Conservation (phyloP, 2,113 vertebrate genomes). For the Uria lomvia region DNA sequence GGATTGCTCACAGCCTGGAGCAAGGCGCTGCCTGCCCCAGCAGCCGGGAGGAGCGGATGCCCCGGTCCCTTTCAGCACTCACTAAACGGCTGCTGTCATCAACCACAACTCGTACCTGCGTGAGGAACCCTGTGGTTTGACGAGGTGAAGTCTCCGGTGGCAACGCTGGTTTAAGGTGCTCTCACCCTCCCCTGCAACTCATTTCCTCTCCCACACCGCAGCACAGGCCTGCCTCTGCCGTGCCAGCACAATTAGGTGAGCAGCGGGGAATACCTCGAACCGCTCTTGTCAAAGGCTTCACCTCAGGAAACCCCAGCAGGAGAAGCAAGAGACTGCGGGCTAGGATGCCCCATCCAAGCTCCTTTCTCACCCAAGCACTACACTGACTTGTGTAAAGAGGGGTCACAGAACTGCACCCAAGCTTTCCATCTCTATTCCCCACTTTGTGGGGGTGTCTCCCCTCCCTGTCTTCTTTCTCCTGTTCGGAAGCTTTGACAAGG, state of each 20-base stretch:
- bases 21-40: background rate
- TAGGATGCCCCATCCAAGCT: background rate
- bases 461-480: background rate
- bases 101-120: fast-evolving
- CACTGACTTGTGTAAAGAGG: background rate
- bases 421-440: background rate
- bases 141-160: background rate
- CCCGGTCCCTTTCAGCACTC: background rate
- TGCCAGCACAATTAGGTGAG: background rate
- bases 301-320: background rate
- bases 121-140: fast-evolving
- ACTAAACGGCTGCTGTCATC: background rate
- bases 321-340: background rate
- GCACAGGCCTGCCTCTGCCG: background rate
- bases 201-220: background rate
- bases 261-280: background rate
- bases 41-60: background rate
- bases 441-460: background rate
- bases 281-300: background rate
- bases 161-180: background rate
- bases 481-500: fast-evolving
- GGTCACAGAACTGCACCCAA: background rate
- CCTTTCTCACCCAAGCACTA: background rate
- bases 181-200: background rate
- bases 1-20: background rate